These are phyloP conservation scores for Neolamprologus toae DNA, from an alignment of 2,113 vertebrate species.

Conservation along the genomic window DNA sequence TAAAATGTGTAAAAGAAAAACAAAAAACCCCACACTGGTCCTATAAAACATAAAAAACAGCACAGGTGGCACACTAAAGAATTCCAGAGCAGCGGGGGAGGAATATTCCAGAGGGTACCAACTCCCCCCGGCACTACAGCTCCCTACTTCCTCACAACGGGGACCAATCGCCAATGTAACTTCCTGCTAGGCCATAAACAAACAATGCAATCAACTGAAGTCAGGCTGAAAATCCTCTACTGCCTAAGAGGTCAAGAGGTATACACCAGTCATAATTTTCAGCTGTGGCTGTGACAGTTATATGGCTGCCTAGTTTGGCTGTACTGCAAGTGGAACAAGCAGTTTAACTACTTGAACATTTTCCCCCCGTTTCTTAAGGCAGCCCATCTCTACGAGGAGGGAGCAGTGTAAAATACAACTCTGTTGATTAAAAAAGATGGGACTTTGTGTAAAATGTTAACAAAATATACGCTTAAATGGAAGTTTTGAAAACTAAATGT, in stretches of 20 bases:
- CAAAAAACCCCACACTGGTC: neutral
- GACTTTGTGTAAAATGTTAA: neutral
- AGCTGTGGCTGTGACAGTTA: conserved; percentile 46
- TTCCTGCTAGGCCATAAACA: conserved; percentile 65
- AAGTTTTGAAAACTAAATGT: neutral
- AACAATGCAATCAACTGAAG: conserved; percentile 61
- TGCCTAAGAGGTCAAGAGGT: conserved; percentile 58
- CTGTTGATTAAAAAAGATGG: neutral
- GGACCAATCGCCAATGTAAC: conserved; percentile 41
- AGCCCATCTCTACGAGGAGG: neutral
- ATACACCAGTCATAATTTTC: conserved; percentile 39
- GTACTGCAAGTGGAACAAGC: conserved; percentile 12
- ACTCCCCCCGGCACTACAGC: neutral
- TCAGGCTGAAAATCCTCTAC: conserved; percentile 58
- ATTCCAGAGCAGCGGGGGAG: conserved; percentile 3
- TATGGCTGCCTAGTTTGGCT: conserved; percentile 33
- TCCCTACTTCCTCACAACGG: conserved; percentile 44
- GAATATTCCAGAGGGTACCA: conserved; percentile 18
- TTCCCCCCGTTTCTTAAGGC: neutral
- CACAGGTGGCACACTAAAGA: conserved; percentile 18
- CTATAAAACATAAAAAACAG: conserved; percentile 35
- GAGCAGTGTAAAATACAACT: neutral
- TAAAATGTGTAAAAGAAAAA: neutral
- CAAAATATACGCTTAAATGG: neutral
- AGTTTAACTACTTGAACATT: conserved; percentile 23